phyloP scores from a whole-genome alignment of 1,140 invertebrate species.

The Holotrichia oblita region DNA sequence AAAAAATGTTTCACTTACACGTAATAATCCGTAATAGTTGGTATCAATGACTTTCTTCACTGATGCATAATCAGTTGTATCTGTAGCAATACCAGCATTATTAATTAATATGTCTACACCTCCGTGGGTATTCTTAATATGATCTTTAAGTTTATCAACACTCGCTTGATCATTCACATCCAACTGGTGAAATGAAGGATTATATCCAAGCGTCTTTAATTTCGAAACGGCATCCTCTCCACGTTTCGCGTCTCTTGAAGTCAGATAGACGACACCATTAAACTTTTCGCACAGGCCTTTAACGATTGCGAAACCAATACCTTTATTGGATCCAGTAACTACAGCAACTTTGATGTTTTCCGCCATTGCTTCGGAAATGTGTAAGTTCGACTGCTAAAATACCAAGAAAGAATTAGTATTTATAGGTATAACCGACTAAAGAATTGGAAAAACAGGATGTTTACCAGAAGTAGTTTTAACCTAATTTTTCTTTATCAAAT shows the following conservation, averaged over 20 bases:
- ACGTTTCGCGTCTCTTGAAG: constrained; percentile 64
- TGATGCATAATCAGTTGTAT: constrained; percentile 70
- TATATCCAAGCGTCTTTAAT: constrained; percentile 63
- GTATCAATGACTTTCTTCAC: constrained; percentile 70
- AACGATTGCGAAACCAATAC: constrained; percentile 75
- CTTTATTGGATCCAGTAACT: constrained; percentile 79
- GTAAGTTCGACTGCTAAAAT: background rate
- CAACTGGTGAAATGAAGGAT: constrained; percentile 68
- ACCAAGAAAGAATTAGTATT: background rate
- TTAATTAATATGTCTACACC: constrained; percentile 85
- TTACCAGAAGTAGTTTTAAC: background rate
- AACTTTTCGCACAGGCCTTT: constrained; percentile 68
- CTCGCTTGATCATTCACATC: constrained; percentile 67
- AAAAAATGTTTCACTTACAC: constrained; percentile 73
- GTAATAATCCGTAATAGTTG: constrained; percentile 74
- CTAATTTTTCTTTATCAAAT: too few relatives aligned
- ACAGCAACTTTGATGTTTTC: background rate
- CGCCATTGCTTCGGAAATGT: background rate
- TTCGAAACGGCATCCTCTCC: constrained; percentile 65
- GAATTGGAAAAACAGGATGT: background rate
- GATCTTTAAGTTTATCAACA: constrained; percentile 63
- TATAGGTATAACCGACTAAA: background rate
- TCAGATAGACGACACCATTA: constrained; percentile 67
- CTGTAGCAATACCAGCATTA: constrained; percentile 80
- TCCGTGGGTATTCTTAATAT: constrained; percentile 71